Conservation (phyloP, 2,797 vertebrate genomes). For the Sternarchorhynchus goeldii region DNA sequence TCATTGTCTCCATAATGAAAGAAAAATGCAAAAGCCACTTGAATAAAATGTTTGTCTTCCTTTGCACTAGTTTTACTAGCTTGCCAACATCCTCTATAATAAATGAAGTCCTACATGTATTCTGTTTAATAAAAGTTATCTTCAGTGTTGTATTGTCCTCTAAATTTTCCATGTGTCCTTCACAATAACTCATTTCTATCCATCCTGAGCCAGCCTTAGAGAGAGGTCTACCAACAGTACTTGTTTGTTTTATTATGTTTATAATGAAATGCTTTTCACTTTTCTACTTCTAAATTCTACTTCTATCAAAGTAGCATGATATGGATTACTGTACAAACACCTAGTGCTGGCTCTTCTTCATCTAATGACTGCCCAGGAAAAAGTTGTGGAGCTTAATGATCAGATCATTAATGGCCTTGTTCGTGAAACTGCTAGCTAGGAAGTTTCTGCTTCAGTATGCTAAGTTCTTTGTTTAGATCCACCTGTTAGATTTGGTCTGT, state of each 20-base stretch:
- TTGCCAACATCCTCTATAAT: slow-evolving; percentile 26
- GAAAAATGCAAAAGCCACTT: slow-evolving; percentile 39
- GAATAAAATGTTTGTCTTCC: slow-evolving; percentile 47
- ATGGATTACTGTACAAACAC: slow-evolving; percentile 48
- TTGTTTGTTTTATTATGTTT: slow-evolving; percentile 55
- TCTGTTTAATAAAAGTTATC: slow-evolving; percentile 4
- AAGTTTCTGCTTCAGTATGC: too few species aligned
- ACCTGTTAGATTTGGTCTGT: too few species aligned
- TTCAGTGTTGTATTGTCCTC: slow-evolving; percentile 10
- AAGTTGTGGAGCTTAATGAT: slow-evolving; percentile 4
- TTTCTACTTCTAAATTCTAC: slow-evolving; percentile 45
- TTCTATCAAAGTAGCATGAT: slow-evolving; percentile 58
- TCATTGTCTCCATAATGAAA: slow-evolving; percentile 41
- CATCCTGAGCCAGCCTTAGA: slow-evolving; percentile 29
- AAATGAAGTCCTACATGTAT: slow-evolving; percentile 38
- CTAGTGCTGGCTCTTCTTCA: slow-evolving; percentile 30
- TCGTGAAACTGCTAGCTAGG: too few species aligned
- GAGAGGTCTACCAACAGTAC: slow-evolving; percentile 45
- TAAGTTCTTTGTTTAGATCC: too few species aligned
- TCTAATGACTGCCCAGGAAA: slow-evolving; percentile 28
- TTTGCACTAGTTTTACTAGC: slow-evolving; percentile 38
- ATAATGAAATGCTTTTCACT: slow-evolving; percentile 46
- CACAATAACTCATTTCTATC: slow-evolving; percentile 31
- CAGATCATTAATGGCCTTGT: neutral
- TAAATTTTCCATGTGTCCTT: neutral